Evolutionary conservation across 2,888 invertebrate species (phyloP).

Genomic region (Campoplex nolae): DNA sequence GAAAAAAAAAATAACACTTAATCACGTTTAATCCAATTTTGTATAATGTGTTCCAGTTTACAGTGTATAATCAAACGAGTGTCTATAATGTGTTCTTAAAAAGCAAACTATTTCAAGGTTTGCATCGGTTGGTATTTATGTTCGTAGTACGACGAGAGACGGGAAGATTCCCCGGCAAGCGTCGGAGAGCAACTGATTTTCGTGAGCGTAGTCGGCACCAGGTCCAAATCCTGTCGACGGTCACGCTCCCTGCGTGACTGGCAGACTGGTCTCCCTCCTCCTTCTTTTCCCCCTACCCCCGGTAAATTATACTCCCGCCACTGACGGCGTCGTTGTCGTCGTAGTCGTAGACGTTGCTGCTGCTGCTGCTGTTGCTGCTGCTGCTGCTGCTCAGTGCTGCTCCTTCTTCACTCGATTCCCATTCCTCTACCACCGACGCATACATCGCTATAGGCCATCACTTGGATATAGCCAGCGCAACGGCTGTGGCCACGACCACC

Average conservation of each 20-base stretch:
- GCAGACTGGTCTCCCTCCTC: slow-evolving; percentile 71
- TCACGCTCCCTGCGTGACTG: slow-evolving; percentile 80
- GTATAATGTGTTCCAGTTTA: neutral
- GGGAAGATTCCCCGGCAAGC: slow-evolving; percentile 67
- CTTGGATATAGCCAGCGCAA: slow-evolving; percentile 42
- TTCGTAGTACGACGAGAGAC: slow-evolving; percentile 48
- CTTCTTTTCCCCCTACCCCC: slow-evolving; percentile 71
- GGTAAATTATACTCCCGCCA: slow-evolving; percentile 76
- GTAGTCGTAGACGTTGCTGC: slow-evolving; percentile 37
- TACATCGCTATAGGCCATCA: slow-evolving; percentile 26
- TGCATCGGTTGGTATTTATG: neutral
- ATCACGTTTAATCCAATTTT: slow-evolving; percentile 14
- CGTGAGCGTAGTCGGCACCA: slow-evolving; percentile 67
- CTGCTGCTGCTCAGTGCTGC: slow-evolving; percentile 34
- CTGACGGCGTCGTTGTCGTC: slow-evolving; percentile 66
- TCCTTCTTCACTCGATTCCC: slow-evolving; percentile 59
- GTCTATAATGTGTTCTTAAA: neutral
- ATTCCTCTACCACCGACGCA: slow-evolving; percentile 52
- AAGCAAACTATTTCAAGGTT: neutral
- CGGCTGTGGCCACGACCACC: slow-evolving; percentile 52
- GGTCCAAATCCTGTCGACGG: slow-evolving; percentile 77
- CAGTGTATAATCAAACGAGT: neutral
- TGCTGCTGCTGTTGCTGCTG: slow-evolving; percentile 46
- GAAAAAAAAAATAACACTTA: slow-evolving; percentile 3
- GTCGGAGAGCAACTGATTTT: slow-evolving; percentile 78